A percentile compares a stretch with the other conserved stretches of the same genome.
These are phyloP conservation scores for Dryoscopus gambensis DNA, from an alignment of 2,113 vertebrate genomes.

Conservation along the genomic window DNA sequence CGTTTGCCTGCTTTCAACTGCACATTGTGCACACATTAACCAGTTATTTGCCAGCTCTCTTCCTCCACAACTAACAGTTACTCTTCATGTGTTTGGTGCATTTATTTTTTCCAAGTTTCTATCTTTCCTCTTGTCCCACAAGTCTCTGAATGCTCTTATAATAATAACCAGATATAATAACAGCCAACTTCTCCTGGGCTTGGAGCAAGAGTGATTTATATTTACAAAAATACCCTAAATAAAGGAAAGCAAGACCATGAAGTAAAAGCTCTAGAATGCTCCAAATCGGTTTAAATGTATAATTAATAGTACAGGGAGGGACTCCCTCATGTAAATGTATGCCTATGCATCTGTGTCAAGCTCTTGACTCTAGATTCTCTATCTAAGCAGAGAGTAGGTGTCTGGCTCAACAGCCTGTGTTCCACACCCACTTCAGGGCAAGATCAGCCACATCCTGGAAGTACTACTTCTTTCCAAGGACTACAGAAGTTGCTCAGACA, in stretches of 20 bases:
- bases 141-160: not conserved
- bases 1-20: not conserved
- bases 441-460: not conserved
- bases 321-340: not conserved
- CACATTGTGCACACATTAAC: not conserved
- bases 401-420: not conserved
- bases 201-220: rapidly evolving
- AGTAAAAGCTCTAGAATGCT: not conserved
- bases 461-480: not conserved
- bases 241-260: not conserved
- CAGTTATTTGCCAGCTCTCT: not conserved
- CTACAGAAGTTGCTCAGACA: not conserved
- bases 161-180: not conserved
- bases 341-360: rapidly evolving
- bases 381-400: not conserved
- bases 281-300: not conserved
- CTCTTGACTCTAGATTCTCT: not conserved
- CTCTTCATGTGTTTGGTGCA: not conserved
- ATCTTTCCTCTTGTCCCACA: not conserved
- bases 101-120: not conserved
- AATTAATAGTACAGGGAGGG: not conserved
- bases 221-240: not conserved
- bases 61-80: not conserved
- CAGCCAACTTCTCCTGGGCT: not conserved
- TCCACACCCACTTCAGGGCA: not conserved